phyloP scores from a whole-genome alignment of 2,888 invertebrate genomes.

The Chrysodeixis includens region DNA sequence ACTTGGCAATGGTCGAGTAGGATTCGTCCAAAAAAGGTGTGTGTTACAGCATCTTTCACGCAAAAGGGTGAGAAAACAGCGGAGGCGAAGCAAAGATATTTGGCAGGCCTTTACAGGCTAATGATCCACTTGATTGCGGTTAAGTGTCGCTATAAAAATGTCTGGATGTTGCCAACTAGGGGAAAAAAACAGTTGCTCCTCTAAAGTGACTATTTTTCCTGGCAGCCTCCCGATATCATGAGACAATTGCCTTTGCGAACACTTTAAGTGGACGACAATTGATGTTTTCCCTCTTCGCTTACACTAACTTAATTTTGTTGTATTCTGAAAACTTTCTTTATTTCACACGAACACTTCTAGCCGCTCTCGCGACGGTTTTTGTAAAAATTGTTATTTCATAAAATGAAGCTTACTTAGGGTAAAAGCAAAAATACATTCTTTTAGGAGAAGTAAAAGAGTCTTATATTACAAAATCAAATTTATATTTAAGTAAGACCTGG shows the following conservation, averaged over 20 bases:
- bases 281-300: constrained; percentile 74
- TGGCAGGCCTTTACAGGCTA: constrained; percentile 88
- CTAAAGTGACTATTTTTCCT: constrained; percentile 87
- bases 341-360: constrained; percentile 19
- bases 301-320: constrained; percentile 68
- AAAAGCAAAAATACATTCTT: constrained; percentile 14
- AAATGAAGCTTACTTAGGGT: constrained; percentile 14
- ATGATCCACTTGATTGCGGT: constrained; percentile 89
- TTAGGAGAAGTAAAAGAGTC: background rate
- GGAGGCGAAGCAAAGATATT: constrained; percentile 83
- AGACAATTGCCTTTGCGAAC: constrained; percentile 84
- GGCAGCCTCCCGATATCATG: constrained; percentile 83
- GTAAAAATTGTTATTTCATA: constrained; percentile 6
- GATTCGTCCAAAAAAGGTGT: constrained; percentile 80
- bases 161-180: constrained; percentile 87
- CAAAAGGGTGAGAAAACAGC: constrained; percentile 84
- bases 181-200: constrained; percentile 83
- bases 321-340: constrained; percentile 62
- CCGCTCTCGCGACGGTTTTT: constrained; percentile 15
- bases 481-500: background rate
- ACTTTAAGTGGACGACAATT: constrained; percentile 81
- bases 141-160: constrained; percentile 88
- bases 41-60: constrained; percentile 79
- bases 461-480: constrained; percentile 1
- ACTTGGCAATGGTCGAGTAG: constrained; percentile 76